Percentiles rank a stretch among this genome's conserved stretches.
These are phyloP conservation scores for Rhyacophila evoluta DNA, from an alignment of 2,888 invertebrate genomes.

Conservation along the genomic window DNA sequence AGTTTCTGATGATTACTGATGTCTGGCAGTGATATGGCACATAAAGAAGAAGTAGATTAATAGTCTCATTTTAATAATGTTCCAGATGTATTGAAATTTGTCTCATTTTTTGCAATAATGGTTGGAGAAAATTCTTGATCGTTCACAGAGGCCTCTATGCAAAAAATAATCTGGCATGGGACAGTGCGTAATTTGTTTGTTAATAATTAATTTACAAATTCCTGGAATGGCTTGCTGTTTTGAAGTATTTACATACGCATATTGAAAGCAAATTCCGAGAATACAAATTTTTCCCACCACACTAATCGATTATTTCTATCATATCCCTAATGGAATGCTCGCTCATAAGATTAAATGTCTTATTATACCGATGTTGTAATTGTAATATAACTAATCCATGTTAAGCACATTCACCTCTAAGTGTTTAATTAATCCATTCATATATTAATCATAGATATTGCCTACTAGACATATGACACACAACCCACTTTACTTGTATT, in stretches of 20 bases:
- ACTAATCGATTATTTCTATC: constrained; percentile 47
- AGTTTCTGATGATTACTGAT: no score
- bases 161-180: constrained; percentile 12
- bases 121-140: background rate
- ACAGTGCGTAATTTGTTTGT: background rate
- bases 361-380: constrained; percentile 42
- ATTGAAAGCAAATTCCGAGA: constrained; percentile 35
- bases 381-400: constrained; percentile 44
- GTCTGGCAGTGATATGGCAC: no score
- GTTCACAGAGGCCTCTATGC: background rate
- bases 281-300: constrained; percentile 27
- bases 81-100: no score
- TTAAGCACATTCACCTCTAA: constrained; percentile 55
- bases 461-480: constrained; percentile 54
- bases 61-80: no score
- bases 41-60: no score
- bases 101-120: background rate
- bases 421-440: constrained; percentile 46
- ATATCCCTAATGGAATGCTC: constrained; percentile 54
- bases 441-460: constrained; percentile 49
- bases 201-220: constrained; percentile 26
- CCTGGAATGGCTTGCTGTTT: background rate
- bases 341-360: constrained; percentile 54
- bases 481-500: constrained; percentile 50
- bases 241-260: constrained; percentile 40